Conservation (phyloP, 64 coral and sea anemone species). For the Porites lutea region DNA sequence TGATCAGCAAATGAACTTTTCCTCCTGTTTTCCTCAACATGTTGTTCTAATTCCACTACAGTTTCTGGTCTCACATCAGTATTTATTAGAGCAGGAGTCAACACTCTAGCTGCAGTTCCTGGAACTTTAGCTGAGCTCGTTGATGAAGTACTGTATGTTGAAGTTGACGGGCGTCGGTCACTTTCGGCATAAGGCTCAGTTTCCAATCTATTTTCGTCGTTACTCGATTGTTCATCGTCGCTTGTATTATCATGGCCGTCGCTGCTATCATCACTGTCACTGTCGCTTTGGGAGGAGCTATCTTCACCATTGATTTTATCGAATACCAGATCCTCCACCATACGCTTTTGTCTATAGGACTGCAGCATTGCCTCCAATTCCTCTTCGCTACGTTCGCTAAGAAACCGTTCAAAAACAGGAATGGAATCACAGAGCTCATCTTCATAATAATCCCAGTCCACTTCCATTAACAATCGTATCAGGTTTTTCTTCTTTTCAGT, state of each 20-base stretch:
- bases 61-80: not conserved
- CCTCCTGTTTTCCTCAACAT: not conserved
- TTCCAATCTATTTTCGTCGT: conserved; percentile 31
- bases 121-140: not conserved
- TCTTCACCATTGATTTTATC: conserved; percentile 16
- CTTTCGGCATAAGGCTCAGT: not conserved
- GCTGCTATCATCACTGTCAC: conserved; percentile 21
- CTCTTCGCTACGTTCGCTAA: conserved; percentile 7
- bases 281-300: conserved; percentile 3
- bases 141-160: not conserved
- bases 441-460: conserved; percentile 54
- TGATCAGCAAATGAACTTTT: too few species aligned
- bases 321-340: conserved; percentile 31
- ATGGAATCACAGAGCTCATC: conserved; percentile 74
- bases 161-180: not conserved
- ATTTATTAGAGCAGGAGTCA: not conserved
- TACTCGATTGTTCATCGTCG: conserved; percentile 54
- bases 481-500: conserved; percentile 58
- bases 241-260: conserved; percentile 10
- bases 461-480: conserved; percentile 26
- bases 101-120: not conserved
- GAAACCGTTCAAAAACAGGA: conserved; percentile 48
- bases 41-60: not conserved
- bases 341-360: conserved; percentile 34
- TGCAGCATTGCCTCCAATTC: conserved; percentile 32